Evolutionary conservation across 2,797 vertebrate genomes (phyloP).

Genomic region (Eulemur albifrons): DNA sequence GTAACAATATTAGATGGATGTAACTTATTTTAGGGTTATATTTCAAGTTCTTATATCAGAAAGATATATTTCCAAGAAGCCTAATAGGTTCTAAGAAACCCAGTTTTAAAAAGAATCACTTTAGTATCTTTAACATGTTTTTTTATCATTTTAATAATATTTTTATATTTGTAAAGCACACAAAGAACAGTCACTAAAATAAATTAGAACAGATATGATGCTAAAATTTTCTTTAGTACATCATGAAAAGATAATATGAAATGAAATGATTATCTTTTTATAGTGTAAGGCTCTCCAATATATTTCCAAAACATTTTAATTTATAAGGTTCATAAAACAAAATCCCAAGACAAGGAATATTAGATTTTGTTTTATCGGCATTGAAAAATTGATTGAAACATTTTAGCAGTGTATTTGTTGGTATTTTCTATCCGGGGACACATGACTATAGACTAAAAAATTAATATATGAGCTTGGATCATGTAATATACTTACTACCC

Average conservation of each 20-base stretch:
- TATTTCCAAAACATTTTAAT: slow-evolving; percentile 49
- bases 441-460: slow-evolving; percentile 35
- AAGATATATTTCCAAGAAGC: background rate
- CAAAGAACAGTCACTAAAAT: slow-evolving; percentile 21
- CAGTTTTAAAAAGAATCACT: slow-evolving; percentile 17
- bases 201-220: slow-evolving; percentile 46
- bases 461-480: slow-evolving; percentile 24
- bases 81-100: background rate
- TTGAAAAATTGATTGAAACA: slow-evolving; percentile 55
- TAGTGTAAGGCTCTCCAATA: background rate
- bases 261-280: slow-evolving; percentile 53
- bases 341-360: slow-evolving; percentile 40
- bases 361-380: slow-evolving; percentile 48
- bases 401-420: slow-evolving; percentile 27
- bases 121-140: slow-evolving; percentile 19
- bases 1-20: background rate
- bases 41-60: background rate
- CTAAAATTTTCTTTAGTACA: slow-evolving; percentile 48
- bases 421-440: background rate
- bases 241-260: slow-evolving; percentile 57
- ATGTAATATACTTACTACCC: background rate
- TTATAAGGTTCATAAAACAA: slow-evolving; percentile 24
- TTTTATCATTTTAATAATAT: background rate
- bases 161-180: slow-evolving; percentile 48
- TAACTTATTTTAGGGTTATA: background rate